Evolutionary conservation across 2,797 vertebrate species (phyloP), one percentile per base, ranked within the genome.

Genomic region (Gobionotothen gibberifrons): DNA sequence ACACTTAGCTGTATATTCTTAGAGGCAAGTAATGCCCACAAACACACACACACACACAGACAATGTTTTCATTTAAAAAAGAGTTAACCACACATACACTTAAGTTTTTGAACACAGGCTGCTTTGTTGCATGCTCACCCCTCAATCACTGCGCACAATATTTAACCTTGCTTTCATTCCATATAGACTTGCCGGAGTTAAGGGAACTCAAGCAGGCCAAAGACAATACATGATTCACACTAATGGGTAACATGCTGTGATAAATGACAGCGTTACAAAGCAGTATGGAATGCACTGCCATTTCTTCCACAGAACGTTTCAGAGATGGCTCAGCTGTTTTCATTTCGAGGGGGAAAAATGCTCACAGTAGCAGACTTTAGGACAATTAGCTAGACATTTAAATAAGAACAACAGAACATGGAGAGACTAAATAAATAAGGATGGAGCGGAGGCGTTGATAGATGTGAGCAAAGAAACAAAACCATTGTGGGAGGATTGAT

Each of bases 201-300:
- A 21, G 57, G 72, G 76, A 79, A 84, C 66, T 81, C 58, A 56
- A 69, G 58, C 76, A 70, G n/a, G 85, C 88, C 89, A 90, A 88
- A 87, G 85, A 90, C 85, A 90, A 90, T 87, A 89, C 87, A 86
- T 81, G 82, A 89, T 90, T 87, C 85, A 89, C 74, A 79, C 76
- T 89, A 86, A 91, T 87, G 82, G 86, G 81, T 76, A 66, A 40
- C 89, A 83, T 53, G 84, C 85, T 88, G 85, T 76, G 85, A 88
- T 87, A 85, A 86, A 88, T 89, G 90, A 88, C 89, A 78, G 82
- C 80, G 72, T 89, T 90, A 92, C 87, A 90, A 82, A 88, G 82
- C 82, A 71, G 74, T 66, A 42, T 63, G 81, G 86, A 86, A 91
- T 86, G 83, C 66, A 13, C 57, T 48, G 84, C 75, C 54, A 69